Evolutionary conservation across 2,797 vertebrate genomes (phyloP), one percentile per base, ranked within the genome.

Genomic region (Pterois miles): DNA sequence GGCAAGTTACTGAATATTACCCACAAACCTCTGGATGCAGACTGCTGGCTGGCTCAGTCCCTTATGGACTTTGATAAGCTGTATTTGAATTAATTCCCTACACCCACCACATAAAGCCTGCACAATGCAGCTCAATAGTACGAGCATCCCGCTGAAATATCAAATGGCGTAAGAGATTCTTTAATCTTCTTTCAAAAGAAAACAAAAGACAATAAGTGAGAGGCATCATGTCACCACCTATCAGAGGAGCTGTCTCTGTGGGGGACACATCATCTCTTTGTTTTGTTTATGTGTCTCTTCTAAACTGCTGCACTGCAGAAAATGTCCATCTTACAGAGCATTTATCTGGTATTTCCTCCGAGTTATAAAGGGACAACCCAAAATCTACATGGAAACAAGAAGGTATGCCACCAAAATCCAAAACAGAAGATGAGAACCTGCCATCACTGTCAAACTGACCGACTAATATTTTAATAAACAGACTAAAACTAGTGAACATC

Each of bases 131-230:
- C 65, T 69, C 74, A 75, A 50, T 62, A 65, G 65, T 59, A 65
- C 67, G 22, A 72, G 3, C 54, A 74, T 60, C 65, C 70, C 78
- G 65, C 63, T 64, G 74, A 85, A 83, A 86, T 74, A 89, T 88
- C 80, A 88, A 85, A 88, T 77, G 67, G 67, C 82, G 81, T 65
- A 64, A 88, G 76, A 74, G 56, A 85, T 58, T 76, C 65, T 89
- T 87, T 90, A 82, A 88, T 89, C 86, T 89, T 80, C 78, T 72
- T 76, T 91, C 71, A 88, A 86, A 83, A 84, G 84, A 78, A 85
- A 83, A 90, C 80, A 88, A 86, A 87, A 91, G 76, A 83, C 72
- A 88, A 83, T 88, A 69, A 79, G 50, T 76, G 73, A 78, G 80
- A 78, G 76, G 27, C 50, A 76, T 89, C 85, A 85, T 56, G 53